Base-by-base conservation (phyloP, 1,140 invertebrate species). In the Heliconius eleuchia region DNA sequence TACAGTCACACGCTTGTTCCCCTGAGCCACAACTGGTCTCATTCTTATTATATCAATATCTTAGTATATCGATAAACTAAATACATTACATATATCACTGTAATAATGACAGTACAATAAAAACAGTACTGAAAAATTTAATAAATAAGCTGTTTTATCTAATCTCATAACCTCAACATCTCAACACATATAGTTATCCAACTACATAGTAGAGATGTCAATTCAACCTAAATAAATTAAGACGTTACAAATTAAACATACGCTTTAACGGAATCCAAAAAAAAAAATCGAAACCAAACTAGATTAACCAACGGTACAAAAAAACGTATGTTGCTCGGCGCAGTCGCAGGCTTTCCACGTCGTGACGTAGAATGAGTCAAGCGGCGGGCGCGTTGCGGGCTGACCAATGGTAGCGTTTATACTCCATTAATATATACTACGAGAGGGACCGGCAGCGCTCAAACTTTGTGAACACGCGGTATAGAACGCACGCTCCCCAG, bases 381-480 rank as follows among this genome's bases (percentile, higher is more conserved):
- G 89, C 90, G 86, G 89, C 89, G 86, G 88, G 88, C 88, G 85
- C 88, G 89, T 76, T 88, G 81, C 50, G 66, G 27, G 42, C 74
- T 85, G 75, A 71, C 90, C 90, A 90, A 91, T 91, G 50, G 81
- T 77, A 74, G 83, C 83, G 81, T 57, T 82, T 84, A 76, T 82
- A 77, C 77, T 74, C 76, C 77, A 82, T 85, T 90, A 82, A 86
- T 91, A 91, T 89, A 91, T 86, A 86, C 88, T 82, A 84, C 82
- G 85, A 83, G 79, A 74, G 78, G 71, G 80, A 86, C 81, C 87
- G 83, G 78, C 78, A 79, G 80, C 80, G 78, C 84, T 85, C 90
- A 92, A 92, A 90, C 83, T 85, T 82, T 80, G 73, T 82, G 83
- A 83, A 86, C 82, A 85, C 84, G 88, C 77, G 60, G 84, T 77